Evolutionary conservation across 2,113 vertebrate genomes (phyloP).

Genomic region (Addax nasomaculatus): DNA sequence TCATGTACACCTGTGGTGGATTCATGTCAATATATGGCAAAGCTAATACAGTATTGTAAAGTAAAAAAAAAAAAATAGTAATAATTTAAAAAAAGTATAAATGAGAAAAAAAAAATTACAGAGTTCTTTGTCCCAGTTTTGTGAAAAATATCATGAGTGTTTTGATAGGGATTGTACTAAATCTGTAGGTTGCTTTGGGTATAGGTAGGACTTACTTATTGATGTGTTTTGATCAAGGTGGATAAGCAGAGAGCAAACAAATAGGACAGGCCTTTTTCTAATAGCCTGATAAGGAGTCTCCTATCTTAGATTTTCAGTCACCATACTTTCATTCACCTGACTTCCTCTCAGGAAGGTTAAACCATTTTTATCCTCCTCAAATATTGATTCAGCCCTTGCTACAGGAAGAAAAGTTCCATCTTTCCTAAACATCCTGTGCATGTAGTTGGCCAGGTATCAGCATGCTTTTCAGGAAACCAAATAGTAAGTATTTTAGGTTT

Average conservation of each 20-base stretch:
- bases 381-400: background rate
- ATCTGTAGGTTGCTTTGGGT: background rate
- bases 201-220: background rate
- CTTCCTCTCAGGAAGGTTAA: background rate
- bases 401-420: background rate
- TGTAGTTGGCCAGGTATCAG: background rate
- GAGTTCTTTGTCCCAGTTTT: background rate
- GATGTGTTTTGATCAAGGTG: background rate
- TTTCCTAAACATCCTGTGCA: background rate
- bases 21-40: no score
- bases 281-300: background rate
- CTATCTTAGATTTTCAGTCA: background rate
- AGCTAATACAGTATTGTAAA: no score
- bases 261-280: background rate
- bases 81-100: no score
- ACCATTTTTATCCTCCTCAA: background rate
- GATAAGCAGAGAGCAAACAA: background rate
- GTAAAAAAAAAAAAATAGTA: no score
- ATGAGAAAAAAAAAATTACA: background rate
- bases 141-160: background rate
- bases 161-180: background rate
- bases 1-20: no score
- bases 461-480: background rate
- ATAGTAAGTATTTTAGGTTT: background rate
- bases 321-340: background rate